phyloP scores from a whole-genome alignment of 2,797 vertebrate species.

The Paramormyrops hopkinsi region DNA sequence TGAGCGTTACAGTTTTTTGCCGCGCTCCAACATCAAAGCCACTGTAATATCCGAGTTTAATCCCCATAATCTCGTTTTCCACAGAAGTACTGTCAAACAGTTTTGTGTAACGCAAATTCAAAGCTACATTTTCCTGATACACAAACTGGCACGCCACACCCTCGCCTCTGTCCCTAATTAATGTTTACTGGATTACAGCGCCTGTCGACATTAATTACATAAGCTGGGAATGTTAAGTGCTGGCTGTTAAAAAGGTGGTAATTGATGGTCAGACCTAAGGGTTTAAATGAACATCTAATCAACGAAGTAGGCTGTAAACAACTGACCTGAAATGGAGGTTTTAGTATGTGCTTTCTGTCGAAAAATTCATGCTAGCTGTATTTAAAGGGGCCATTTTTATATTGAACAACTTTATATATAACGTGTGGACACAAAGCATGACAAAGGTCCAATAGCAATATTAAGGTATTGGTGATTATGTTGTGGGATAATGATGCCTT shows the following conservation, averaged over 20 bases:
- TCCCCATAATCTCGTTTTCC: background rate
- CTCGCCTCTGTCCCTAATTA: constrained; percentile 11
- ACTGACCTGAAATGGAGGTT: constrained; percentile 10
- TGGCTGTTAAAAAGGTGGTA: constrained; percentile 23
- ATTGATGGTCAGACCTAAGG: constrained; percentile 19
- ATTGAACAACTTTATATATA: background rate
- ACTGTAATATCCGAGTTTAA: background rate
- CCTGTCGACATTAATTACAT: constrained; percentile 25
- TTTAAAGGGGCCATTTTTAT: background rate
- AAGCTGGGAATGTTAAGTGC: constrained; percentile 19
- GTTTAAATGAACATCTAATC: constrained; percentile 23
- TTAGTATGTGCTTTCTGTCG: background rate
- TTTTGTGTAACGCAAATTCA: background rate
- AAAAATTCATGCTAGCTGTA: background rate
- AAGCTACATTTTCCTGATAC: background rate
- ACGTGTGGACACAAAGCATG: background rate
- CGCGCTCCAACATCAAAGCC: background rate
- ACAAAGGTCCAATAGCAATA: background rate
- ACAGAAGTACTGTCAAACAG: background rate
- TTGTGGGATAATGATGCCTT: background rate
- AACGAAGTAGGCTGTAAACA: constrained; percentile 18
- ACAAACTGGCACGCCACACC: background rate
- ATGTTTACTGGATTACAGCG: constrained; percentile 8
- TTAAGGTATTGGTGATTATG: background rate
- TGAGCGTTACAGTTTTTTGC: background rate